Evolutionary conservation across 2,113 vertebrate genomes (phyloP).

Genomic region (Rhombomys opimus): DNA sequence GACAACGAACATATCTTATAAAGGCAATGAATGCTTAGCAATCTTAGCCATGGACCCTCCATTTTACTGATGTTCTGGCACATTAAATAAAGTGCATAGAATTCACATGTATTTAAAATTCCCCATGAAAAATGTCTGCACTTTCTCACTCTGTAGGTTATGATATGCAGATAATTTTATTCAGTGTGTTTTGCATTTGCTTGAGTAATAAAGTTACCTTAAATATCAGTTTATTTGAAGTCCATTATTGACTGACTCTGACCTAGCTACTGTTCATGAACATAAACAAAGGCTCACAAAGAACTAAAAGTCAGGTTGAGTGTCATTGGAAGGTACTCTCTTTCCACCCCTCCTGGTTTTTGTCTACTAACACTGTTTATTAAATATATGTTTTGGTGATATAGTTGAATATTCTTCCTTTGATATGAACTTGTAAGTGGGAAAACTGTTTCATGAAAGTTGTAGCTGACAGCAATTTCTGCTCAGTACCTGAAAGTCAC

Average conservation of each 20-base stretch:
- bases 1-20: not conserved
- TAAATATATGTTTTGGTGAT: not conserved
- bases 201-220: not conserved
- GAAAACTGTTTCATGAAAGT: not conserved
- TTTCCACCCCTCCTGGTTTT: not conserved
- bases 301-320: not conserved
- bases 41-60: not conserved
- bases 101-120: constrained; percentile 11
- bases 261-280: not conserved
- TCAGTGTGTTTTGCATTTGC: not conserved
- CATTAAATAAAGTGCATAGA: not conserved
- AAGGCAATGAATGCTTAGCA: not conserved
- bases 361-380: not conserved
- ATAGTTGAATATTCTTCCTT: not conserved
- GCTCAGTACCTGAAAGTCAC: not conserved
- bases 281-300: not conserved
- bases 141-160: not conserved
- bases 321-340: not conserved
- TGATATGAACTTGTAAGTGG: constrained; percentile 5
- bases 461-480: not conserved
- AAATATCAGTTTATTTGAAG: constrained; percentile 32
- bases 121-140: not conserved
- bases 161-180: not conserved
- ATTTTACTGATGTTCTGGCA: not conserved
- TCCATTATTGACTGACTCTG: not conserved